A percentile compares a stretch with the other conserved stretches of the same genome.
Conservation (phyloP, 2,113 vertebrate species). For the Callipepla californica region DNA sequence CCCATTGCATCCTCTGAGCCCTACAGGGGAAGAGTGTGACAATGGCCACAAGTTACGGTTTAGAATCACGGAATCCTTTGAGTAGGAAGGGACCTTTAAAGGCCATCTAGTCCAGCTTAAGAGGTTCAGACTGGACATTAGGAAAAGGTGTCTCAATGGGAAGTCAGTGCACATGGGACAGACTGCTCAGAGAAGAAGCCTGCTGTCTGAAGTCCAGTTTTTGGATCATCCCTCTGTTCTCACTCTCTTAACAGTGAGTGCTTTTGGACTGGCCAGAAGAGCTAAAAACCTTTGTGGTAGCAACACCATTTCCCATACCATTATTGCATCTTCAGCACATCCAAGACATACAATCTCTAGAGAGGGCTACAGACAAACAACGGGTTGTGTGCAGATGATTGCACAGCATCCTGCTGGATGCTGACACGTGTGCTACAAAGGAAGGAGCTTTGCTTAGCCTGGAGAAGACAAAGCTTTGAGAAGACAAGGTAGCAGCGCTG, state of each 20-base stretch:
- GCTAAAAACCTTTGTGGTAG: background rate
- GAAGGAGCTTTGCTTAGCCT: background rate
- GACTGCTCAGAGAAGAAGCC: background rate
- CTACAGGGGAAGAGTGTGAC: background rate
- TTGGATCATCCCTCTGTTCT: background rate
- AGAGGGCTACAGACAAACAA: slow-evolving; percentile 5
- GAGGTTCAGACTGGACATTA: background rate
- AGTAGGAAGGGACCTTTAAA: no score
- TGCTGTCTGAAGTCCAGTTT: background rate
- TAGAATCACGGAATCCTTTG: background rate
- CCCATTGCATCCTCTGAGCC: background rate
- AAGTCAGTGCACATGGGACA: background rate
- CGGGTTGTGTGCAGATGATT: slow-evolving; percentile 14
- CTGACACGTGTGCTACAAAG: background rate
- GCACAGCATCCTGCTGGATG: background rate
- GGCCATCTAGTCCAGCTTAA: no score
- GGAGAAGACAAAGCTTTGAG: background rate
- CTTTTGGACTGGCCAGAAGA: background rate
- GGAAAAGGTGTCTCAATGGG: background rate
- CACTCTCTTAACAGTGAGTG: background rate
- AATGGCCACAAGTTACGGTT: background rate
- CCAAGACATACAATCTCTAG: background rate
- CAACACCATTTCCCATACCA: background rate
- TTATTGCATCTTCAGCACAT: background rate
- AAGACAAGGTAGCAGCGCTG: background rate